Conservation (phyloP, 2,113 vertebrate genomes). For the Xenotilapia leptura region DNA sequence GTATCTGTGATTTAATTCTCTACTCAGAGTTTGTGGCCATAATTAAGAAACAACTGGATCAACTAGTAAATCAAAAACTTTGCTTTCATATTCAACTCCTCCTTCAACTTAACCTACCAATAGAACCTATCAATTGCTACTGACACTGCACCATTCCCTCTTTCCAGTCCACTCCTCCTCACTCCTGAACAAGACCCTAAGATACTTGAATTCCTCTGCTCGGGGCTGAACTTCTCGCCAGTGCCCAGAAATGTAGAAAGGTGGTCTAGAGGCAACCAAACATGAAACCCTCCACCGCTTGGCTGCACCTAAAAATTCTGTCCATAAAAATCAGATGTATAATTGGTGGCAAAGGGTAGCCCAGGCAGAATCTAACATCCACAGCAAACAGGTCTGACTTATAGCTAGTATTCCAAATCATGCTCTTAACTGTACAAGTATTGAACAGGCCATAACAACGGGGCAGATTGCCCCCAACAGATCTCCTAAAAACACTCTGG, state of each 20-base stretch:
- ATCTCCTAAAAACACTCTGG: background rate
- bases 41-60: background rate
- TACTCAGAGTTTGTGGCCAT: background rate
- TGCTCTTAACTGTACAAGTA: background rate
- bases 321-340: background rate
- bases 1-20: background rate
- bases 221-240: background rate
- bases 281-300: background rate
- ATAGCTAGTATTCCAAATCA: background rate
- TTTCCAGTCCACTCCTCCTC: background rate
- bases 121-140: background rate
- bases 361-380: background rate
- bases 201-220: background rate
- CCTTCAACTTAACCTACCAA: background rate
- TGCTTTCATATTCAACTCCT: background rate
- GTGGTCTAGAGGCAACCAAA: background rate
- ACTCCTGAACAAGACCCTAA: background rate
- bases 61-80: background rate
- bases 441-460: background rate
- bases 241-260: background rate
- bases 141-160: background rate
- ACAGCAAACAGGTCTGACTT: background rate
- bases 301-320: background rate
- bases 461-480: background rate
- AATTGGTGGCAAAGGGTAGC: background rate